Evolutionary conservation across 2,797 vertebrate genomes (phyloP).

Genomic region (Sebastes taczanowskii): DNA sequence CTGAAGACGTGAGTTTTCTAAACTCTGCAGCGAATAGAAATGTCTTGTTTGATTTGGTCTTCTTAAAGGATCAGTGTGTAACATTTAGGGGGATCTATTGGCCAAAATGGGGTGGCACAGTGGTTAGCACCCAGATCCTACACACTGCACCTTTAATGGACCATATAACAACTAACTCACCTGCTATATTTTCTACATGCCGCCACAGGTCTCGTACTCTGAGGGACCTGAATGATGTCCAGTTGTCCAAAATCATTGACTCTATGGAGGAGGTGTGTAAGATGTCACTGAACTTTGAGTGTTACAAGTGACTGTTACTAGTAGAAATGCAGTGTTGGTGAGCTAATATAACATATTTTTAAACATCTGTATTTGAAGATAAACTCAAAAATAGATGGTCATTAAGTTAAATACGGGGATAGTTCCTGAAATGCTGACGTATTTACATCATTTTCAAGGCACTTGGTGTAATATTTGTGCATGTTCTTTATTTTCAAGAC

Average conservation of each 20-base stretch:
- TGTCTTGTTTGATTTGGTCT: neutral
- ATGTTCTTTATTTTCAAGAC: neutral
- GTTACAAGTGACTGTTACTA: neutral
- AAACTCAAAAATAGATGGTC: neutral
- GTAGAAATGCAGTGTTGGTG: neutral
- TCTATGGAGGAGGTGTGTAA: conserved; percentile 87
- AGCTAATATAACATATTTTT: neutral
- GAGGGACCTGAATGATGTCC: conserved; percentile 81
- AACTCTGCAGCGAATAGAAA: neutral
- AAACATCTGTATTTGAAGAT: neutral
- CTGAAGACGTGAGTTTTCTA: conserved; percentile 80
- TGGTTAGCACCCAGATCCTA: neutral
- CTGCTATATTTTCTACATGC: neutral
- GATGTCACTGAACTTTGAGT: neutral
- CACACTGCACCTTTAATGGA: neutral
- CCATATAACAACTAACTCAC: neutral
- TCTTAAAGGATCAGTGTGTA: neutral
- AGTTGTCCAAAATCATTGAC: conserved; percentile 86
- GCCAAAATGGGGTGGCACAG: too few relatives aligned
- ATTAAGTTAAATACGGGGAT: neutral
- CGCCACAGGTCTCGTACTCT: conserved; percentile 80
- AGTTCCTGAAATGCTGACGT: neutral
- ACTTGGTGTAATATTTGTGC: neutral
- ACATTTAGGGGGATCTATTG: neutral
- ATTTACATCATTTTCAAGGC: neutral